Conservation (phyloP, 2,113 vertebrate species). For the Ceyx cyanopectus region DNA sequence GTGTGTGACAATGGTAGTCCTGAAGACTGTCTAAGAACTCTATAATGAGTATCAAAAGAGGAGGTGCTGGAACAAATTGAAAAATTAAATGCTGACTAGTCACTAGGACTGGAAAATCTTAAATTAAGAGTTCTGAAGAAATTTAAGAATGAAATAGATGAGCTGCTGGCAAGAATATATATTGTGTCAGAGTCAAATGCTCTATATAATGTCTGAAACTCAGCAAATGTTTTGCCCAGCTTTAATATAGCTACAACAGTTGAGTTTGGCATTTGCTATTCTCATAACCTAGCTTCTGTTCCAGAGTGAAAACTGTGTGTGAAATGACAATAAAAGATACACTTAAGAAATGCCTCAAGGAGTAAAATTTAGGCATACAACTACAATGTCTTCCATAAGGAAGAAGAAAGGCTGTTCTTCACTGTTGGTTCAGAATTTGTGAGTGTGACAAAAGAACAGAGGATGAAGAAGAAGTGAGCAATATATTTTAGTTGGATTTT, state of each 20-base stretch:
- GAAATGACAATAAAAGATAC: background rate
- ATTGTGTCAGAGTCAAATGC: background rate
- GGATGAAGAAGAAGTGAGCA: background rate
- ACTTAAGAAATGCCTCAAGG: background rate
- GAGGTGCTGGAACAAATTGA: background rate
- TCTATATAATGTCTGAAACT: background rate
- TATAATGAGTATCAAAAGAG: background rate
- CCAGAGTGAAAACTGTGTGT: background rate
- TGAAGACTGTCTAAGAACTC: background rate
- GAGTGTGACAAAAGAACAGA: background rate
- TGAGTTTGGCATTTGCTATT: background rate
- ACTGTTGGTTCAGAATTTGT: background rate
- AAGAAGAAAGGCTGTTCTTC: background rate
- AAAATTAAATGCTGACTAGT: constrained; percentile 28
- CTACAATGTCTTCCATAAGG: background rate
- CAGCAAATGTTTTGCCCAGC: background rate
- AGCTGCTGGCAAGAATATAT: background rate
- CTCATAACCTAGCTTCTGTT: background rate
- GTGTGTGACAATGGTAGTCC: background rate
- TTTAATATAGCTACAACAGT: background rate
- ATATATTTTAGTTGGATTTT: background rate
- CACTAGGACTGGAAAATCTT: background rate
- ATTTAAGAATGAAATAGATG: background rate
- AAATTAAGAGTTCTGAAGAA: constrained; percentile 25
- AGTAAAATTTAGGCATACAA: background rate